Percentiles rank a stretch among this genome's conserved stretches.
Conservation (phyloP, 1,140 invertebrate species). For the Neodiprion pinetum region DNA sequence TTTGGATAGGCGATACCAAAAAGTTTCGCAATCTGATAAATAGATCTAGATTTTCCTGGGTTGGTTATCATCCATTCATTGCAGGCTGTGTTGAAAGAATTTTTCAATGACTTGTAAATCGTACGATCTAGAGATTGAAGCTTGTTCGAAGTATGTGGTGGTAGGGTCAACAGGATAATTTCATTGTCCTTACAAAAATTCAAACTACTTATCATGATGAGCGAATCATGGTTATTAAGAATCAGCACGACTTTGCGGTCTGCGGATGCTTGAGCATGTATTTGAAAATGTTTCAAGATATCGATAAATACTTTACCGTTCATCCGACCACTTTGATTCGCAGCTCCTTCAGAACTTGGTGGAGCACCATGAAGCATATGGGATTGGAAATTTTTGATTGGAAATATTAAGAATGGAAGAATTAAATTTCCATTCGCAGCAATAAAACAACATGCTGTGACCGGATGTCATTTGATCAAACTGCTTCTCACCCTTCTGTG, state of each 20-base stretch:
- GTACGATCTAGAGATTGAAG: slow-evolving; percentile 47
- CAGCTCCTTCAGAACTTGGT: slow-evolving; percentile 47
- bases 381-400: no score
- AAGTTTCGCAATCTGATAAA: background rate
- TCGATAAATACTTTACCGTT: slow-evolving; percentile 45
- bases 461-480: no score
- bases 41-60: slow-evolving; percentile 34
- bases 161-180: slow-evolving; percentile 50
- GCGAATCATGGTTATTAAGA: slow-evolving; percentile 55
- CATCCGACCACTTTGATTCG: slow-evolving; percentile 56
- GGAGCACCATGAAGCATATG: no score
- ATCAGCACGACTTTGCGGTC: slow-evolving; percentile 41
- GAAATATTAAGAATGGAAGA: no score
- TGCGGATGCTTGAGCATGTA: slow-evolving; percentile 62
- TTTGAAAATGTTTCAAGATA: slow-evolving; percentile 55
- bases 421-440: no score
- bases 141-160: slow-evolving; percentile 49
- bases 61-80: slow-evolving; percentile 43
- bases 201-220: slow-evolving; percentile 34
- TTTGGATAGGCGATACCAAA: background rate
- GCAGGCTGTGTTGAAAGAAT: slow-evolving; percentile 39
- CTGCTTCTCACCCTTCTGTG: no score
- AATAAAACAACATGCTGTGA: no score
- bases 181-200: slow-evolving; percentile 43
- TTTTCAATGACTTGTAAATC: slow-evolving; percentile 45